These are phyloP conservation scores for Chloroceryle amazona DNA, from an alignment of 2,797 vertebrate genomes.

Conservation along the genomic window DNA sequence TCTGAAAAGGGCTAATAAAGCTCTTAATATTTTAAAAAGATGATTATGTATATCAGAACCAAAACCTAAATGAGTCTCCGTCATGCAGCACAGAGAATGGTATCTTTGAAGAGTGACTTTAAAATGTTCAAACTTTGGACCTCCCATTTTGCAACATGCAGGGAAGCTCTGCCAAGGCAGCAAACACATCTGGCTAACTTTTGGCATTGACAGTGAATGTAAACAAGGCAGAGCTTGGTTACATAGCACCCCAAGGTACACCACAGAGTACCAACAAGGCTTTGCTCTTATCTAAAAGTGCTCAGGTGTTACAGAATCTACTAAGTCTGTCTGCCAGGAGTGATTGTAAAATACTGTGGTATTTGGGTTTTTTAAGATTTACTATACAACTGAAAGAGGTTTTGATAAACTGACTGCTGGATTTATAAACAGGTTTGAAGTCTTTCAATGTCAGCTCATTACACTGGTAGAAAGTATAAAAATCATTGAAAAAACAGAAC, in stretches of 20 bases:
- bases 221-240: not conserved
- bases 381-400: not conserved
- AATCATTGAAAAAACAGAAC: not conserved
- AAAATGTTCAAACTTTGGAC: not conserved
- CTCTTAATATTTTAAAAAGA: not conserved
- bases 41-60: accelerated
- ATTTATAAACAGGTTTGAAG: not conserved
- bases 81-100: not conserved
- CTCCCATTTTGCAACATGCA: accelerated
- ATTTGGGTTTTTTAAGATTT: not conserved
- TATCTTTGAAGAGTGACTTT: not conserved
- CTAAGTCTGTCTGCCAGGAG: not conserved
- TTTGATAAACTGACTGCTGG: not conserved
- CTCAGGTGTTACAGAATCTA: not conserved
- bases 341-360: not conserved
- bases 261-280: not conserved
- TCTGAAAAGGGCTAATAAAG: not conserved
- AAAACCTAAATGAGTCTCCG: not conserved
- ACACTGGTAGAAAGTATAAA: not conserved
- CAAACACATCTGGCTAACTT: not conserved
- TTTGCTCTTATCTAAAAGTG: not conserved
- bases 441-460: not conserved
- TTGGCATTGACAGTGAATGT: not conserved
- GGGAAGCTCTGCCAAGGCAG: not conserved
- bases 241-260: not conserved